Conservation (phyloP, 2,797 vertebrate genomes). For the Trachurus trachurus region DNA sequence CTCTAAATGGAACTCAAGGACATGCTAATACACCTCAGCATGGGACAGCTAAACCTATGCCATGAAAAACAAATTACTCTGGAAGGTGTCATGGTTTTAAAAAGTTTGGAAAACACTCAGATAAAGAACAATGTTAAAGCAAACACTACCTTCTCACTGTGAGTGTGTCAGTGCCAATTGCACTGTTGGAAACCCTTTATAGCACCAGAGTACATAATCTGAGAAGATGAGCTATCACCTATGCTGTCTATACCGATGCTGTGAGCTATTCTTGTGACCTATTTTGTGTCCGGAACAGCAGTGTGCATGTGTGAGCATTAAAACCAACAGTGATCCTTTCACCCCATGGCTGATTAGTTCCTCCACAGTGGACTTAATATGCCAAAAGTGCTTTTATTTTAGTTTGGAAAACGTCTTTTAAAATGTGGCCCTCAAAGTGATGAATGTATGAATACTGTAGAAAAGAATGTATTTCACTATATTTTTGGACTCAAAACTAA, state of each 20-base stretch:
- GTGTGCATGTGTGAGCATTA: conserved; percentile 13
- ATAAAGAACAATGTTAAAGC: not conserved
- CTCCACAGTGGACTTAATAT: conserved; percentile 22
- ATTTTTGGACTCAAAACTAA: not conserved
- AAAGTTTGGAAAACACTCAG: not conserved
- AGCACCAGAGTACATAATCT: not conserved
- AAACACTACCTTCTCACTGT: not conserved
- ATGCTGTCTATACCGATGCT: conserved; percentile 1
- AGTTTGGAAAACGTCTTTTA: conserved; percentile 8
- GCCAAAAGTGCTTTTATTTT: conserved; percentile 18
- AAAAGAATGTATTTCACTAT: too few relatives aligned
- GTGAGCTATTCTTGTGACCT: conserved; percentile 3
- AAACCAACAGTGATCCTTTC: conserved; percentile 14
- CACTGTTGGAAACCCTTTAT: not conserved
- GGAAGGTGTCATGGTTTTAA: not conserved
- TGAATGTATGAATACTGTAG: conserved; percentile 22
- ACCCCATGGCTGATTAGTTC: conserved; percentile 8
- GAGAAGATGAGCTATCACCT: conserved; percentile 12
- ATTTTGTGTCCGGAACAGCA: conserved; percentile 14
- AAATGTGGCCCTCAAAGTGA: conserved; percentile 19
- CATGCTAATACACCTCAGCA: not conserved
- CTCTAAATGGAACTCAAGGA: not conserved
- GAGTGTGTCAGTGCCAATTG: not conserved
- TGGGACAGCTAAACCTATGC: not conserved
- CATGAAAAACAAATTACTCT: not conserved